A percentile compares a stretch with the other conserved stretches of the same genome.
Evolutionary conservation across 2,888 invertebrate species (phyloP).

Genomic region (Dorcus parallelipipedus): DNA sequence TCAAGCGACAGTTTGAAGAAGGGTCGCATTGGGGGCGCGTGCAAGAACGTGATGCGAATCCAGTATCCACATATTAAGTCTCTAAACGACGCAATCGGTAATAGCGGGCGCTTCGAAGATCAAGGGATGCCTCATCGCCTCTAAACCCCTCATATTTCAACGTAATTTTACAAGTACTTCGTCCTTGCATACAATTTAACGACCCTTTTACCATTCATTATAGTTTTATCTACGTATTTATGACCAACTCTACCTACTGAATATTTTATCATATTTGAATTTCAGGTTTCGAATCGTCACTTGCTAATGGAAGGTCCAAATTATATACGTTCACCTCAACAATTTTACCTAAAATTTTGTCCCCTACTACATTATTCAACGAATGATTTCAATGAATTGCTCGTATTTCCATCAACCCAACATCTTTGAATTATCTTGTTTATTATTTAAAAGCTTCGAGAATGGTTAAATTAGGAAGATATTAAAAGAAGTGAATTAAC

Average conservation of each 20-base stretch:
- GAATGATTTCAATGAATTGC: no score
- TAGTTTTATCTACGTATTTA: slow-evolving; percentile 40
- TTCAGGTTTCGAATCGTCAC: neutral
- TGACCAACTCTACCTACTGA: slow-evolving; percentile 32
- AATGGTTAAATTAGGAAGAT: no score
- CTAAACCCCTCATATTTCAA: slow-evolving; percentile 37
- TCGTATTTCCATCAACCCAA: no score
- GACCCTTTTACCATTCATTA: slow-evolving; percentile 43
- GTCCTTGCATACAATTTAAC: slow-evolving; percentile 38
- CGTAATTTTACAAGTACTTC: slow-evolving; percentile 37
- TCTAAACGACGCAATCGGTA: slow-evolving; percentile 28
- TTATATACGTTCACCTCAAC: neutral
- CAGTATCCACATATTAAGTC: slow-evolving; percentile 27
- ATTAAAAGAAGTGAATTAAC: no score
- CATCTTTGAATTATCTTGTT: no score
- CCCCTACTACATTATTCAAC: no score
- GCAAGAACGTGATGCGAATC: slow-evolving; percentile 29
- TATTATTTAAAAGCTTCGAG: no score
- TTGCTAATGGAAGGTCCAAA: neutral
- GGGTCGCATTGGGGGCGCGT: slow-evolving; percentile 25
- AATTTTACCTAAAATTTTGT: no score
- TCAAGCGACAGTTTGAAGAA: slow-evolving; percentile 12
- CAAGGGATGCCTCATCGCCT: slow-evolving; percentile 29
- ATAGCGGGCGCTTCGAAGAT: slow-evolving; percentile 23
- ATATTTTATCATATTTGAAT: slow-evolving; percentile 35